Evolutionary conservation across 2,113 vertebrate species (phyloP), one percentile per base, ranked within the genome.

Genomic region (Tragelaphus scriptus): DNA sequence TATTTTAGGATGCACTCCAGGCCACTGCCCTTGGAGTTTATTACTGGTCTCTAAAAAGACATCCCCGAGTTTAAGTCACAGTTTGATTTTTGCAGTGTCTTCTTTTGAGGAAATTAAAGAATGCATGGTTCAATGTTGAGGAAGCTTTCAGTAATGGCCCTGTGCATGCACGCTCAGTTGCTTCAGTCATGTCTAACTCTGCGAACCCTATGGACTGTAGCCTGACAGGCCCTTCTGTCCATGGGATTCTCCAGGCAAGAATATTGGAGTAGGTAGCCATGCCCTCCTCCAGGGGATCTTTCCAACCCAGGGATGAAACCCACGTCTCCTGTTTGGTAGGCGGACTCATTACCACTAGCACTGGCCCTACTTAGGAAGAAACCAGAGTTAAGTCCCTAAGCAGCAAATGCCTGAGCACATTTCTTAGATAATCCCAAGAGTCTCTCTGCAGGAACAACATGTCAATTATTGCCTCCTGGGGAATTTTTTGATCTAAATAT

Each of bases 1-100:
- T 94, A 47, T 77, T 53, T 92, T 28, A 94, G 56, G 58, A 82
- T 87, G 49, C 10, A 86, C 25, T 88, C 75, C 68, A 75, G 63
- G 77, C 36, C 63, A 36, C 59, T 47, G 17, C 44, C 58, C 49
- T 40, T 94, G 77, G 21, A 25, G 40, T 87, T 44, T 91, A 17
- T 63, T 90, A 55, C 36, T 85, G 25, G 26, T 79, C 63, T 68
- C 88, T 88, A 59, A 85, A 51, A 84, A 94, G 10, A 68, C 85
- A 16, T 25, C 10, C 55, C 88, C 30, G 79, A 17, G 25, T 81
- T 90, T 11, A 12, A 94, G 28, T 59, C 30, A 87, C 81, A 79
- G n/a, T 96, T 97, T 82, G 59, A 92, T 91, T 96, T 96, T 93
- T 97, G 44, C 14, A 90, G 84, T n/a, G 11, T 79, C 40, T 95